Conservation (phyloP, 1,140 invertebrate genomes). For the Scaptodrosophila lebanonensis region DNA sequence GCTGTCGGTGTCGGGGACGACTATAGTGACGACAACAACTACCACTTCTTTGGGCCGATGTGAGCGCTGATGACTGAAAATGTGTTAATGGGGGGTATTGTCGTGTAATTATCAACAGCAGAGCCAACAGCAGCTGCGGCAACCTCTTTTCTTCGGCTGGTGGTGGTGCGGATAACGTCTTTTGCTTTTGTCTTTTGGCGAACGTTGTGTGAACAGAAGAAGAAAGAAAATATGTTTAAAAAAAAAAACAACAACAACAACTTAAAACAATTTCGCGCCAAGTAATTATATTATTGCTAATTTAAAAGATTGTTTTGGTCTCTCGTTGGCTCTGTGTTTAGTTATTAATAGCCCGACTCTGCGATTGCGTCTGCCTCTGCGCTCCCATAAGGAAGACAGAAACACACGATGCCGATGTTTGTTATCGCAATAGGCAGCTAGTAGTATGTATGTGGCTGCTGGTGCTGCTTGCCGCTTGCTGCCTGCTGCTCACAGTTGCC, state of each 20-base stretch:
- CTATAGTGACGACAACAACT: slow-evolving; percentile 2
- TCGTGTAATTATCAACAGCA: slow-evolving; percentile 65
- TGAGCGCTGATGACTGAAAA: slow-evolving; percentile 62
- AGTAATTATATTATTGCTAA: slow-evolving; percentile 74
- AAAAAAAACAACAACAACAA: slow-evolving; percentile 28
- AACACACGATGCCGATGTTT: too few relatives aligned
- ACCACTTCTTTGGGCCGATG: slow-evolving; percentile 34
- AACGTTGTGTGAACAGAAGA: slow-evolving; percentile 59
- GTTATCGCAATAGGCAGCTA: too few relatives aligned
- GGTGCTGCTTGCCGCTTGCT: too few relatives aligned
- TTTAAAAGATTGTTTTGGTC: slow-evolving; percentile 43
- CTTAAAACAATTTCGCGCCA: slow-evolving; percentile 69
- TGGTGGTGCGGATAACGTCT: not conserved
- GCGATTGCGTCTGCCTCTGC: too few relatives aligned
- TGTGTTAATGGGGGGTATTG: slow-evolving; percentile 74
- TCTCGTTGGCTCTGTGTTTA: not conserved
- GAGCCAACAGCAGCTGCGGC: not conserved
- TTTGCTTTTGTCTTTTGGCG: slow-evolving; percentile 38
- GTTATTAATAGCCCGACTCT: not conserved
- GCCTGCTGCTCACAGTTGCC: too few relatives aligned
- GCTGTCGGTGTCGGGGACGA: slow-evolving; percentile 12
- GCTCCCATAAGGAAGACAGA: too few relatives aligned
- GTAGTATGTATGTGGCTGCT: too few relatives aligned
- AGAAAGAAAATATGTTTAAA: slow-evolving; percentile 46
- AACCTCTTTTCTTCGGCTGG: slow-evolving; percentile 28